Evolutionary conservation across 2,797 vertebrate species (phyloP).

Genomic region (Lateolabrax maculatus): DNA sequence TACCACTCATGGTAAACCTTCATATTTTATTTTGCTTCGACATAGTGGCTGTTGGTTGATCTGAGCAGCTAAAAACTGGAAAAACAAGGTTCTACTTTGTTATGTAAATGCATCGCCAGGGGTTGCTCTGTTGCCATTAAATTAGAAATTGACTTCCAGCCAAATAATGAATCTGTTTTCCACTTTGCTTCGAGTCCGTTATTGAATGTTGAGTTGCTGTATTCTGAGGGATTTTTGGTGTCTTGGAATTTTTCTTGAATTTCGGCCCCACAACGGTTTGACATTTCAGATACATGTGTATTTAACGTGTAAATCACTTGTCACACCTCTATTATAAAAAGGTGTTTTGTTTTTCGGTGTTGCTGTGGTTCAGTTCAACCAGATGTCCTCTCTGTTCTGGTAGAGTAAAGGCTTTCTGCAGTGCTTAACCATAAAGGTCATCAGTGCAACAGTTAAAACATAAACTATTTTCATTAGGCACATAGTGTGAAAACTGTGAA

Average conservation of each 20-base stretch:
- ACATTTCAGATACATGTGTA: background rate
- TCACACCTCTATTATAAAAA: too few species aligned
- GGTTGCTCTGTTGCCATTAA: background rate
- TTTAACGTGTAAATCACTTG: background rate
- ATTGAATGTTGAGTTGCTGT: background rate
- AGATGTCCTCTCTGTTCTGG: background rate
- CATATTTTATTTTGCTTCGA: background rate
- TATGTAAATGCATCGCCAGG: background rate
- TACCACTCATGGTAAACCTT: background rate
- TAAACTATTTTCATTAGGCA: background rate
- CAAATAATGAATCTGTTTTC: background rate
- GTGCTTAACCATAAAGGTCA: background rate
- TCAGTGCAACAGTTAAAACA: background rate
- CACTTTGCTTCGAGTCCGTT: background rate
- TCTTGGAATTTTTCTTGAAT: background rate
- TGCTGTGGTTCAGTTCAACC: background rate
- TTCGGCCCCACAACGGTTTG: background rate
- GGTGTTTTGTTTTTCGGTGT: background rate
- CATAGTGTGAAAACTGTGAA: background rate
- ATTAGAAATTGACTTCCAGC: slow-evolving; percentile 1
- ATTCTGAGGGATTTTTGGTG: background rate
- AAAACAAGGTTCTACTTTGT: background rate
- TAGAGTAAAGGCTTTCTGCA: background rate
- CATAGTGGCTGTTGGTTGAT: too few species aligned
- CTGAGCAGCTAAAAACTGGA: background rate